Percentiles rank a stretch among this genome's conserved stretches.
phyloP scores from a whole-genome alignment of 2,113 vertebrate genomes.

The Rhabdornis inornatus region DNA sequence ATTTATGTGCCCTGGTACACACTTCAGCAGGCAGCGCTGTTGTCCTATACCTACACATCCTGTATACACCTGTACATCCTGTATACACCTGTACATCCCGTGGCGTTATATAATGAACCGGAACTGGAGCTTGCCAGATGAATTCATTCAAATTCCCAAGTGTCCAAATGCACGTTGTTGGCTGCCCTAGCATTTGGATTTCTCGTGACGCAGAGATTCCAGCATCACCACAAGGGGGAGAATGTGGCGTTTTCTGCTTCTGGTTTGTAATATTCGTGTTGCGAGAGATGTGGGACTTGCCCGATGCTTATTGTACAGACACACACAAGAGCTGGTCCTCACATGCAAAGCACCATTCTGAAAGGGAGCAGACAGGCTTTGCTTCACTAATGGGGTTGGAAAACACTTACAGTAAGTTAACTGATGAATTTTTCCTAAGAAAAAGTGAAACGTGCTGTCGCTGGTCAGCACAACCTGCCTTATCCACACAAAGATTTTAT shows the following conservation, averaged over 20 bases:
- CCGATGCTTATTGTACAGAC: background rate
- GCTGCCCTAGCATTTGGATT: background rate
- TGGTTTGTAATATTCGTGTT: background rate
- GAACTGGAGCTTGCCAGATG: background rate
- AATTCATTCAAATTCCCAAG: background rate
- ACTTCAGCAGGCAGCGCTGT: background rate
- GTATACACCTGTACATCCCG: background rate
- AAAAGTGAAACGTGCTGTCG: background rate
- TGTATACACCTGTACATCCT: background rate
- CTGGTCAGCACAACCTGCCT: background rate
- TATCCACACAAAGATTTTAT: background rate
- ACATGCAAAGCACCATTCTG: background rate
- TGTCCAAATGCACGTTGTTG: background rate
- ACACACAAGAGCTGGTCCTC: background rate
- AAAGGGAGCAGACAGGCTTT: background rate
- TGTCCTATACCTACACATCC: background rate
- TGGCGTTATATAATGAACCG: background rate
- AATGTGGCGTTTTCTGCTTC: background rate
- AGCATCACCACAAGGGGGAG: background rate
- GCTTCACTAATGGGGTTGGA: background rate
- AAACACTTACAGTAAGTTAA: background rate
- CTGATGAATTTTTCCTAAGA: background rate
- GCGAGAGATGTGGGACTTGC: background rate
- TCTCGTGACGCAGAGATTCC: background rate
- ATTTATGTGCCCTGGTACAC: background rate